Conservation (phyloP, 2,113 vertebrate genomes). For the Lagopus muta region DNA sequence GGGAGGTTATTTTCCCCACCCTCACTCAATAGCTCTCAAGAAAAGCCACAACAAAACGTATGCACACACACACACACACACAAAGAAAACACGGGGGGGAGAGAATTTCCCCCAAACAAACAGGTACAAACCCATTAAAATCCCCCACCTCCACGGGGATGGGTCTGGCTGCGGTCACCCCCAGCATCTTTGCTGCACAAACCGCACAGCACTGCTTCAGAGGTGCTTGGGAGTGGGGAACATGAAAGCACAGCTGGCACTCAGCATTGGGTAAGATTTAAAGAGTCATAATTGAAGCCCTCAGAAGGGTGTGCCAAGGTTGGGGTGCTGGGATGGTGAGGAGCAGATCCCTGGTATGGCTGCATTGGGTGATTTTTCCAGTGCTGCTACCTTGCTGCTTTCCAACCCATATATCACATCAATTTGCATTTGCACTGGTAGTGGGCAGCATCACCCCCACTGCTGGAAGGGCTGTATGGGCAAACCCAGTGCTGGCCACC, state of each 20-base stretch:
- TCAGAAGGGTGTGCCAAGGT: accelerated
- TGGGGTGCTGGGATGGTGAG: neutral
- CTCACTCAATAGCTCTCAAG: neutral
- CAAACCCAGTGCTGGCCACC: neutral
- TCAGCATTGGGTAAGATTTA: neutral
- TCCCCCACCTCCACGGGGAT: neutral
- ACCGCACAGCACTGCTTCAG: neutral
- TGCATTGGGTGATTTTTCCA: neutral
- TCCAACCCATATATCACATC: accelerated
- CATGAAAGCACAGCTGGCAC: neutral
- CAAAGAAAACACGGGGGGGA: neutral
- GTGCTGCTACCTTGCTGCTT: neutral
- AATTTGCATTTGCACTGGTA: neutral
- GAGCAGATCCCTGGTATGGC: accelerated
- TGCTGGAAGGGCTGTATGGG: too few relatives aligned
- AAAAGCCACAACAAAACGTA: neutral
- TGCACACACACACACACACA: too few relatives aligned
- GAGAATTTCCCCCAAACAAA: neutral
- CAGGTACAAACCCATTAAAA: neutral
- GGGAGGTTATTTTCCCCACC: neutral
- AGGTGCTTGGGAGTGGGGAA: neutral
- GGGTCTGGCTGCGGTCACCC: neutral
- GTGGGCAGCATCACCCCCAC: too few relatives aligned
- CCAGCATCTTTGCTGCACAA: neutral
- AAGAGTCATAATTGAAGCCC: neutral